Percentiles rank a stretch among this genome's conserved stretches.
Evolutionary conservation across 2,797 vertebrate genomes (phyloP).

Genomic region (Percopsis omiscomaycus): DNA sequence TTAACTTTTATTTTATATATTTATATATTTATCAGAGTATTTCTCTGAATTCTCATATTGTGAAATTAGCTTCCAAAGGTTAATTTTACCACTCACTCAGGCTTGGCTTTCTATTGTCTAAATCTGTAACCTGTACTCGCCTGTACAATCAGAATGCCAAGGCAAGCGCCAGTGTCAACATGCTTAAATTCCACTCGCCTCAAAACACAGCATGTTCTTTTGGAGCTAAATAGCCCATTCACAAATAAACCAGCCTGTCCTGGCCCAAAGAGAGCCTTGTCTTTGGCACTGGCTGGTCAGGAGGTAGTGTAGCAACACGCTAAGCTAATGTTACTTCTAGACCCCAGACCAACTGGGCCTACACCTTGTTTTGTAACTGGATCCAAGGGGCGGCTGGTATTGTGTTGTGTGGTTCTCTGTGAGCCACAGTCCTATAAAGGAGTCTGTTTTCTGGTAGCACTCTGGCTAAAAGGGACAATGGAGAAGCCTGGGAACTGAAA

Average conservation of each 20-base stretch:
- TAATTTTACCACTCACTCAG: constrained; percentile 9
- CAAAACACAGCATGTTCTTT: constrained; percentile 29
- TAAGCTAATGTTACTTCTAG: constrained; percentile 17
- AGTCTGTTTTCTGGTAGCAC: constrained; percentile 45
- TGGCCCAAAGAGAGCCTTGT: constrained; percentile 27
- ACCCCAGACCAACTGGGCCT: constrained; percentile 26
- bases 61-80: not conserved
- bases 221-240: constrained; percentile 58
- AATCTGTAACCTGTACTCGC: constrained; percentile 42
- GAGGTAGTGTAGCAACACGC: constrained; percentile 20
- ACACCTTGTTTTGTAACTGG: constrained; percentile 33
- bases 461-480: constrained; percentile 49
- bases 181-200: constrained; percentile 43
- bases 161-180: constrained; percentile 59
- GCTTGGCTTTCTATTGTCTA: constrained; percentile 28
- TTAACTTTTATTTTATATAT: too few relatives aligned
- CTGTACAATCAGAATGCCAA: constrained; percentile 23
- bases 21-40: too few relatives aligned
- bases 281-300: constrained; percentile 1
- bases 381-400: constrained; percentile 19
- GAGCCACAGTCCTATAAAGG: constrained; percentile 39
- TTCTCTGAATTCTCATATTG: too few relatives aligned
- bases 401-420: constrained; percentile 37
- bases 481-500: constrained; percentile 73
- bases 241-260: constrained; percentile 44